phyloP scores from a whole-genome alignment of 2,113 vertebrate species.

The Ciconia maguari region DNA sequence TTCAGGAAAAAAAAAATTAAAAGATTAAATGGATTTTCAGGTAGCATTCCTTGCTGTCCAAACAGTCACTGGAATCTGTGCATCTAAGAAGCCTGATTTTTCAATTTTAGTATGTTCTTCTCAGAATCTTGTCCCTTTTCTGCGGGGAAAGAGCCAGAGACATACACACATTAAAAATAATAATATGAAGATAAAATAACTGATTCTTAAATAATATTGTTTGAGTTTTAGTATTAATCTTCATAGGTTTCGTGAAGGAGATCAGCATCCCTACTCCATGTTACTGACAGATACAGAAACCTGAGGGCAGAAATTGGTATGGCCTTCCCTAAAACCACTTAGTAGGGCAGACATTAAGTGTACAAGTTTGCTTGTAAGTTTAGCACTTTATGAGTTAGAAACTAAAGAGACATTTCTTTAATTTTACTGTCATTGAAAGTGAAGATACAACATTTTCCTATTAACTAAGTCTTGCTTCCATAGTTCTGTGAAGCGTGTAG shows the following conservation, averaged over 20 bases:
- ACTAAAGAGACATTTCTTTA: not conserved
- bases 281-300: not conserved
- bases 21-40: not conserved
- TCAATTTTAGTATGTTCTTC: not conserved
- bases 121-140: not conserved
- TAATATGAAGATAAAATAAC: not conserved
- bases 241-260: not conserved
- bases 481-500: not conserved
- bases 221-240: not conserved
- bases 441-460: not conserved
- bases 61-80: not conserved
- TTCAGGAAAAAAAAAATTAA: not conserved
- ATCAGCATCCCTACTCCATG: not conserved
- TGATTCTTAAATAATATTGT: not conserved
- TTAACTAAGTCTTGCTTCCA: not conserved
- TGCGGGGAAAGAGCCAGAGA: not conserved
- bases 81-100: not conserved
- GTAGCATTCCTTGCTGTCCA: not conserved
- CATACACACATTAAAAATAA: not conserved
- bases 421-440: not conserved
- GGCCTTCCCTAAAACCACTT: not conserved
- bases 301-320: accelerated
- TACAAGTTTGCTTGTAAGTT: not conserved
- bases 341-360: not conserved
- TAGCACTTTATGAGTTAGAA: not conserved